Evolutionary conservation across 2,113 vertebrate genomes (phyloP).

Genomic region (Lonchura striata): DNA sequence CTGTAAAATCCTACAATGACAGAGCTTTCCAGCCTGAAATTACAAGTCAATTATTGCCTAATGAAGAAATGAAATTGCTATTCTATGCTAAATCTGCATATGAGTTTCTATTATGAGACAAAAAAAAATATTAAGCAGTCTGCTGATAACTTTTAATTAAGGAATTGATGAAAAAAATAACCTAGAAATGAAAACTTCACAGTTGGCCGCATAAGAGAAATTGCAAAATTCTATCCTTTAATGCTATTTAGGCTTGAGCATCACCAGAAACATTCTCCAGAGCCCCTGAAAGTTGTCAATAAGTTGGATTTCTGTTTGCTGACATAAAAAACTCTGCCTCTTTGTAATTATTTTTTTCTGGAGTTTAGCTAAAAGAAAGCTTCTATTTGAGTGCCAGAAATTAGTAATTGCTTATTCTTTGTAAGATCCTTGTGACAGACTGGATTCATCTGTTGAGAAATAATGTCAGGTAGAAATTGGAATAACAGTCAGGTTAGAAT

Average conservation of each 20-base stretch:
- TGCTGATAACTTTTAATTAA: slow-evolving; percentile 34
- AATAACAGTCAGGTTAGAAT: background rate
- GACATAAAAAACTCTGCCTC: background rate
- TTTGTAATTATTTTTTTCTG: background rate
- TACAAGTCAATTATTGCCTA: background rate
- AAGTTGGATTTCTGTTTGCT: background rate
- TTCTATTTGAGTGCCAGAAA: background rate
- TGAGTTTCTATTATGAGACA: background rate
- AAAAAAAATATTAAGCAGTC: background rate
- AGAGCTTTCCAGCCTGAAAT: slow-evolving; percentile 6
- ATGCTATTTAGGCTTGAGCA: background rate
- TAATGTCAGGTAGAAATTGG: background rate
- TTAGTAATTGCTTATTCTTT: background rate
- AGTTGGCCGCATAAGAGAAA: background rate
- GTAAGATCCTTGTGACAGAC: background rate
- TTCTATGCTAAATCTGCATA: background rate
- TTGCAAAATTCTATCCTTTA: background rate
- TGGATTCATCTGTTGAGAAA: background rate
- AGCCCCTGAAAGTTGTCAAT: background rate
- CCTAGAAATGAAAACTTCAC: slow-evolving; percentile 2
- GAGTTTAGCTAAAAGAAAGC: background rate
- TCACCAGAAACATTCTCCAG: background rate
- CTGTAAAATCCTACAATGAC: background rate
- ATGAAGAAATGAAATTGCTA: background rate
- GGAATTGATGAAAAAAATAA: background rate